Evolutionary conservation across 2,888 invertebrate species (phyloP).

Genomic region (Hyles lineata): DNA sequence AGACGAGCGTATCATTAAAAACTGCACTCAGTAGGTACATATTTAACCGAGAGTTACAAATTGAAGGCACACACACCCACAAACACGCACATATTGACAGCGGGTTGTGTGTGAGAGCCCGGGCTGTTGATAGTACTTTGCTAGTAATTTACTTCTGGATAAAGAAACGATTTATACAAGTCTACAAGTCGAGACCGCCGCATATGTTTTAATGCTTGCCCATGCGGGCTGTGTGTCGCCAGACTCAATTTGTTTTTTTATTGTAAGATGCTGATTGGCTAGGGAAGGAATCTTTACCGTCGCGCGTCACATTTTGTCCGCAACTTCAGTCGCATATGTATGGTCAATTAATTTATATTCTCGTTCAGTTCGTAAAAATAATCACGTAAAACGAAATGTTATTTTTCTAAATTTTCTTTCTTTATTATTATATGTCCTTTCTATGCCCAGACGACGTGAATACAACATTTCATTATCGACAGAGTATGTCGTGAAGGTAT

Average conservation of each 20-base stretch:
- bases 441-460: too few species aligned
- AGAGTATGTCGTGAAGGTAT: too few species aligned
- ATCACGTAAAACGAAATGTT: too few species aligned
- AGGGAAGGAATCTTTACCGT: too few species aligned
- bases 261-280: neutral
- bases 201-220: conserved; percentile 3
- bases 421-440: too few species aligned
- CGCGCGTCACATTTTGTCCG: too few species aligned
- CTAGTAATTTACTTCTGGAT: conserved; percentile 21
- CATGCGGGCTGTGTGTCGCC: neutral
- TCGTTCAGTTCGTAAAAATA: too few species aligned
- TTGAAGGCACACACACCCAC: conserved; percentile 7
- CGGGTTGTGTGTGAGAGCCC: neutral
- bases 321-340: too few species aligned
- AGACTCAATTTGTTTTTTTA: neutral
- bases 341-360: too few species aligned
- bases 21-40: neutral
- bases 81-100: neutral
- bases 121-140: neutral
- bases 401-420: too few species aligned
- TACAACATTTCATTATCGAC: too few species aligned
- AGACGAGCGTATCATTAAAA: conserved; percentile 11
- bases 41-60: neutral
- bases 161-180: conserved; percentile 25
- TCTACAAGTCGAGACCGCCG: conserved; percentile 9